These are phyloP conservation scores for Drosophila mimica DNA, from an alignment of 2,888 invertebrate species.

Conservation along the genomic window DNA sequence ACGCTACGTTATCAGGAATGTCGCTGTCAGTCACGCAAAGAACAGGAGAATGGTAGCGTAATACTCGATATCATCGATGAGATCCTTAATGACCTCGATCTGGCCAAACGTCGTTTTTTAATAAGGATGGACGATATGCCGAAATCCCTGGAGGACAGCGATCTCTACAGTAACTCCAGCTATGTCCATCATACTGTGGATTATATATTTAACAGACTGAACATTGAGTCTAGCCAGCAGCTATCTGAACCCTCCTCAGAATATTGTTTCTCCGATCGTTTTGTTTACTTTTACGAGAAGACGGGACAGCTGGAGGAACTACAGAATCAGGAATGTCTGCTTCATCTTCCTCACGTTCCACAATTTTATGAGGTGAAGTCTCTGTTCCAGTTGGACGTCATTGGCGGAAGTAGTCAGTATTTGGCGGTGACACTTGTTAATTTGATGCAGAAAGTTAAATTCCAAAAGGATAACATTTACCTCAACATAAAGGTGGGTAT, in stretches of 20 bases:
- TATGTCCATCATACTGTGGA: constrained; percentile 56
- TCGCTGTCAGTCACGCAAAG: constrained; percentile 58
- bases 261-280: constrained; percentile 64
- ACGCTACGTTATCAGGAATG: constrained; percentile 67
- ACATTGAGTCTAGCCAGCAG: constrained; percentile 74
- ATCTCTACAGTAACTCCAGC: constrained; percentile 40
- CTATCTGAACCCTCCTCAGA: constrained; percentile 71
- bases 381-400: constrained; percentile 68
- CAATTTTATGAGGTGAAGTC: constrained; percentile 55
- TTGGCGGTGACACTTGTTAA: constrained; percentile 75
- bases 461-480: constrained; percentile 73
- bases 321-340: constrained; percentile 41
- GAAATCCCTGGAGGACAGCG: not conserved
- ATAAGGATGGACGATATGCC: constrained; percentile 27
- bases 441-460: constrained; percentile 64
- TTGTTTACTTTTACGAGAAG: constrained; percentile 77
- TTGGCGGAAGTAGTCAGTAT: constrained; percentile 67
- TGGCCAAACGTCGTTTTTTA: constrained; percentile 61
- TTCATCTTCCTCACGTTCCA: constrained; percentile 57
- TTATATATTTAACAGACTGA: constrained; percentile 58
- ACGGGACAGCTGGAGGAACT: constrained; percentile 50
- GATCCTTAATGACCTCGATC: constrained; percentile 71
- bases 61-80: constrained; percentile 70
- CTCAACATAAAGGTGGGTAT: constrained; percentile 71
- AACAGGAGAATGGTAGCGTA: constrained; percentile 45